phyloP scores from a whole-genome alignment of 2,888 invertebrate species.

The Drosophila flavopinicola region DNA sequence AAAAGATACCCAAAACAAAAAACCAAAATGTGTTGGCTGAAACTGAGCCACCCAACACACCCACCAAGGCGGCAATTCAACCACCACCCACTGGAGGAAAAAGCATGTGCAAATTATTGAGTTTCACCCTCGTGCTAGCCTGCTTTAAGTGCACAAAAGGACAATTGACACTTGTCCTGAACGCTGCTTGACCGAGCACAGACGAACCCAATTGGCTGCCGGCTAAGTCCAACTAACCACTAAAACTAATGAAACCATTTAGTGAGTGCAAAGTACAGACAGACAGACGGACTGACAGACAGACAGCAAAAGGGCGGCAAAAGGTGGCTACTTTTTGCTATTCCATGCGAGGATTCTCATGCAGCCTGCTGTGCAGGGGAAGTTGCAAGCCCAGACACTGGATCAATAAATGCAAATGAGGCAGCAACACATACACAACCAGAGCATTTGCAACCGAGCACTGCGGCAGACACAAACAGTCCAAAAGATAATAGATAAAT shows the following conservation, averaged over 20 bases:
- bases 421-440: neutral
- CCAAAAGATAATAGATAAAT: conserved; percentile 25
- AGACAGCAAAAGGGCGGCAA: conserved; percentile 41
- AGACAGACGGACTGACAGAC: neutral
- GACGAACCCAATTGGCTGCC: conserved; percentile 4
- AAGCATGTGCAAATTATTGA: conserved; percentile 53
- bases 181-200: conserved; percentile 49
- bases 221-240: conserved; percentile 65
- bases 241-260: conserved; percentile 77
- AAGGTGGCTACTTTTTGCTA: conserved; percentile 4
- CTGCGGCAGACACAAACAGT: neutral
- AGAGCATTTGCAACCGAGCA: neutral
- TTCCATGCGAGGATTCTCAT: conserved; percentile 30
- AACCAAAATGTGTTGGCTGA: neutral
- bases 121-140: conserved; percentile 56
- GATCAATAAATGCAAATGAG: conserved; percentile 72
- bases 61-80: conserved; percentile 3
- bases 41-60: neutral
- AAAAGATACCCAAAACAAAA: conserved; percentile 16
- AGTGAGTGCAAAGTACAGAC: conserved; percentile 57
- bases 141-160: conserved; percentile 19
- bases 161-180: conserved; percentile 73
- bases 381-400: conserved; percentile 37
- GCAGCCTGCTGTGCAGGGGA: conserved; percentile 21
- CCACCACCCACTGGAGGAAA: conserved; percentile 24